These are phyloP conservation scores for Drosophila parabipectinata DNA, from an alignment of 1,140 invertebrate species.

Conservation along the genomic window DNA sequence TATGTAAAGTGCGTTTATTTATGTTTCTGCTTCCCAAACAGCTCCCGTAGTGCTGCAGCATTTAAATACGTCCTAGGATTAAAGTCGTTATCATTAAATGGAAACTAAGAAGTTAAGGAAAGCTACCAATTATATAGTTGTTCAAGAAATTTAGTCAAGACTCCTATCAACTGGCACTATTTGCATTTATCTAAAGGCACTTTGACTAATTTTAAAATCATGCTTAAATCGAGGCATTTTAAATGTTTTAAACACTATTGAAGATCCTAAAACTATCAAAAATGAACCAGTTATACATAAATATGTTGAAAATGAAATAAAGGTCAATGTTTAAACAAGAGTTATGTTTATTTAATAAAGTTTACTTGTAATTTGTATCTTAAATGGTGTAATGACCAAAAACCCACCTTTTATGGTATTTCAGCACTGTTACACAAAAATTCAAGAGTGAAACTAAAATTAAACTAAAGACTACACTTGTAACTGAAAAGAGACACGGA, in stretches of 20 bases:
- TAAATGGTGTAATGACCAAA: no score
- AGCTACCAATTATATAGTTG: slow-evolving; percentile 18
- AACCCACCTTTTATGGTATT: no score
- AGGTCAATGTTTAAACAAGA: not conserved
- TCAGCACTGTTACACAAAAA: no score
- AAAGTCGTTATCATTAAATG: not conserved
- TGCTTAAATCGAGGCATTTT: slow-evolving; percentile 7
- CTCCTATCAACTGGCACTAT: slow-evolving; percentile 8
- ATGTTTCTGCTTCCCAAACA: slow-evolving; percentile 17
- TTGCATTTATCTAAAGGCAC: slow-evolving; percentile 64
- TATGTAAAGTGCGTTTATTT: slow-evolving; percentile 58
- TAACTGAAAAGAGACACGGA: no score
- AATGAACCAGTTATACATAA: not conserved
- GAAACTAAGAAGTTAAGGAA: slow-evolving; percentile 3
- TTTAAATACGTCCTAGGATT: slow-evolving; percentile 51
- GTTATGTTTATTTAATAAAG: no score
- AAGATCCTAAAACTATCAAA: not conserved
- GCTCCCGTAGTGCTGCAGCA: slow-evolving; percentile 63
- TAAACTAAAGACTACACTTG: no score
- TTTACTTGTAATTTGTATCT: no score
- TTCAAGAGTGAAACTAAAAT: no score
- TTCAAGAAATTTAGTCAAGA: slow-evolving; percentile 5
- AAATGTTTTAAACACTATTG: no score
- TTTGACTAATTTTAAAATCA: slow-evolving; percentile 10
- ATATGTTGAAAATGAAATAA: slow-evolving; percentile 16